Evolutionary conservation across 1,140 invertebrate species (phyloP).

Genomic region (Brachionus angularis): DNA sequence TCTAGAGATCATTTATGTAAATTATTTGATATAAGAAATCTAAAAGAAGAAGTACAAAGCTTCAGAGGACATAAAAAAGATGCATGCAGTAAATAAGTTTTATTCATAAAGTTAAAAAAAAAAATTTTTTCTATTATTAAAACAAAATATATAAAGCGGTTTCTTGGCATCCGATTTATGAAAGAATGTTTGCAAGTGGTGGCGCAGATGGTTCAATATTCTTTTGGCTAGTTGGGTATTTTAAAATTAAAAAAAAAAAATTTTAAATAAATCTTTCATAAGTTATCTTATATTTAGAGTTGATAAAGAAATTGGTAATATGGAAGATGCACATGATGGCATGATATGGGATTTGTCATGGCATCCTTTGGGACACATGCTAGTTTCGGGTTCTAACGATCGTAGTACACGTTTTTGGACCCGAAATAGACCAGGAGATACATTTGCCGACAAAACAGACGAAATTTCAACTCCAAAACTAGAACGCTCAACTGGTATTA

Average conservation of each 20-base stretch:
- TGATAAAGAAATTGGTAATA: conserved; percentile 93
- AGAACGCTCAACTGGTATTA: conserved; percentile 6
- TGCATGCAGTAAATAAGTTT: conserved; percentile 69
- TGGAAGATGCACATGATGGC: conserved; percentile 96
- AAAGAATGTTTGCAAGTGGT: conserved; percentile 88
- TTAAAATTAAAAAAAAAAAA: conserved; percentile 45
- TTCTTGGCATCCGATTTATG: conserved; percentile 95
- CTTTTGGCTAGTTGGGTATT: conserved; percentile 97
- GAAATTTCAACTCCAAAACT: conserved; percentile 10
- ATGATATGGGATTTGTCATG: conserved; percentile 98
- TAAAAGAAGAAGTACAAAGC: conserved; percentile 84
- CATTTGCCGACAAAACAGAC: conserved; percentile 90
- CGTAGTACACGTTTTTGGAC: conserved; percentile 99
- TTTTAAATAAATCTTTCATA: not conserved
- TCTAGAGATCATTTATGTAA: conserved; percentile 96
- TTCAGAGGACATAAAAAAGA: conserved; percentile 98
- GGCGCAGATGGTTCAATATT: conserved; percentile 94
- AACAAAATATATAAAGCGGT: conserved; percentile 63
- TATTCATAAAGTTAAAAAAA: not conserved
- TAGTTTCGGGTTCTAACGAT: conserved; percentile 96
- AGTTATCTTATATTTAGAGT: conserved; percentile 64
- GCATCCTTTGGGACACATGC: conserved; percentile 97
- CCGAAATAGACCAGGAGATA: conserved; percentile 91
- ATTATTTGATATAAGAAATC: conserved; percentile 92
- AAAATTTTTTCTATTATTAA: not conserved